phyloP scores from a whole-genome alignment of 2,797 vertebrate species.

The Holocentrus rufus region DNA sequence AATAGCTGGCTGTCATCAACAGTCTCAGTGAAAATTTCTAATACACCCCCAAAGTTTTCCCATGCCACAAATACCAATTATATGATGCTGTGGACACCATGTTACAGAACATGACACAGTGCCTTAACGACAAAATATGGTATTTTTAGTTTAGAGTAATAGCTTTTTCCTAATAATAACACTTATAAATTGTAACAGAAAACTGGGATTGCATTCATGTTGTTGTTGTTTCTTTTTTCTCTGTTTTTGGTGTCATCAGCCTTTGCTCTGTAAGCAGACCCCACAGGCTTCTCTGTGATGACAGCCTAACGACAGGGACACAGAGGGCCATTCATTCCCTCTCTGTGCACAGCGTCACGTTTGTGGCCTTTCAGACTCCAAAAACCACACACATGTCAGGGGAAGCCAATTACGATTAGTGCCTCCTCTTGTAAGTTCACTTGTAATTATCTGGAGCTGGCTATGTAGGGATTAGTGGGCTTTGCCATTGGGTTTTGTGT shows the following conservation, averaged over 20 bases:
- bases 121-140: slow-evolving; percentile 26
- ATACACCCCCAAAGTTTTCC: slow-evolving; percentile 24
- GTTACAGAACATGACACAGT: slow-evolving; percentile 17
- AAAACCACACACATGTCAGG: slow-evolving; percentile 74
- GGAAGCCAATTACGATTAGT: slow-evolving; percentile 70
- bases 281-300: slow-evolving; percentile 69
- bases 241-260: too few relatives aligned
- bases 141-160: slow-evolving; percentile 33
- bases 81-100: slow-evolving; percentile 4
- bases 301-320: slow-evolving; percentile 74
- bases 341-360: slow-evolving; percentile 69
- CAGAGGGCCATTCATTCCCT: slow-evolving; percentile 75
- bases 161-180: background rate
- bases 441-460: slow-evolving; percentile 70
- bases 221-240: too few relatives aligned
- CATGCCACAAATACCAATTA: slow-evolving; percentile 2
- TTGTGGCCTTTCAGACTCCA: slow-evolving; percentile 61
- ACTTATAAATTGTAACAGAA: too few relatives aligned
- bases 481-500: slow-evolving; percentile 52
- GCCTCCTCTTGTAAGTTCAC: slow-evolving; percentile 55
- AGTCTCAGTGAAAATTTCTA: slow-evolving; percentile 11
- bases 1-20: slow-evolving; percentile 55
- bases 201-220: slow-evolving; percentile 39
- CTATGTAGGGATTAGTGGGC: slow-evolving; percentile 49
- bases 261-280: slow-evolving; percentile 70